Evolutionary conservation across 1,140 invertebrate species (phyloP), one percentile per base, ranked within the genome.

Genomic region (Cyclargus thomasi): DNA sequence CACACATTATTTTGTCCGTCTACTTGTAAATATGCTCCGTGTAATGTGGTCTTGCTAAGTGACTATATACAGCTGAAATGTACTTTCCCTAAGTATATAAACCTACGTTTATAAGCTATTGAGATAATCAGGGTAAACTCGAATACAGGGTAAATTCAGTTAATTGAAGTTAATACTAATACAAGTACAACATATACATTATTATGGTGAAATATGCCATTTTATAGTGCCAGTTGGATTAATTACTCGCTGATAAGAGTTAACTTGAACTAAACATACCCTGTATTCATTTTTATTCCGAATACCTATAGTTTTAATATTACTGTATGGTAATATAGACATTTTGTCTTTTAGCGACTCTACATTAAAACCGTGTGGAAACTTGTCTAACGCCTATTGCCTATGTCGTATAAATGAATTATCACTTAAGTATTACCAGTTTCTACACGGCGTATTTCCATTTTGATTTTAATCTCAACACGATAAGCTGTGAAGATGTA

Each of bases 321-420:
- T 29, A 29, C 5, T 47, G 8, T 14, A 11, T 16, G 2, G 39
- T 47, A 47, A 47, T 47, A 16, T 47, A 47, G 3, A 16, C 11
- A 16, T 14, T 1, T 8, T 14, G 39, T 47, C 39, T 47, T 47
- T 47, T 47, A 47, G 39, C 39, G 14, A 47, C 8, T 14, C 17
- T 20, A 59, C 55, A 20, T 59, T 20, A 59, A 59, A 21, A 11
- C 55, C 55, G 55, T 59, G 55, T 59, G 18, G 20, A 59, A 59
- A 22, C 20, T 59, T 18, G 10, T 20, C 14, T 21, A 59, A 47
- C 39, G 39, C 39, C 39, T 47, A 47, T 47, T 8, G 39, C 39
- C 39, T 47, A 47, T 47, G 39, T 16, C 39, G 14, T 47, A 14
- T 8, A 47, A 47, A 47, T 47, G 39, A 14, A 47, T 47, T 47